A percentile compares a stretch with the other conserved stretches of the same genome.
These are phyloP conservation scores for Myiagra hebetior DNA, from an alignment of 2,113 vertebrate genomes.

Conservation along the genomic window DNA sequence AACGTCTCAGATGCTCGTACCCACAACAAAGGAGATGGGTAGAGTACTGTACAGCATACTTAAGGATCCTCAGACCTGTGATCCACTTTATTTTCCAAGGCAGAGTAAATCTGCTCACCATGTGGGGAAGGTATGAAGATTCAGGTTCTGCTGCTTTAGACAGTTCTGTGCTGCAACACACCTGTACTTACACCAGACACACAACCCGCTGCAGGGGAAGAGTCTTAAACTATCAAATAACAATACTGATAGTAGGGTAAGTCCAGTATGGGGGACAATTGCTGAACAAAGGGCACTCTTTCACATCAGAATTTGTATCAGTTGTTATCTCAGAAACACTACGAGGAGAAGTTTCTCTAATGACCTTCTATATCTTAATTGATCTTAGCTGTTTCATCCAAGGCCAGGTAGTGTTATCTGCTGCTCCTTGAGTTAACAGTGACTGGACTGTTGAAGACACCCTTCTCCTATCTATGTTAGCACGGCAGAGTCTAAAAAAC, in stretches of 20 bases:
- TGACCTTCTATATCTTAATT: background rate
- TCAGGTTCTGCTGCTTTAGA: background rate
- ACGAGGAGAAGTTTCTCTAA: background rate
- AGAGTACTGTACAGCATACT: background rate
- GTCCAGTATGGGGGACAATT: background rate
- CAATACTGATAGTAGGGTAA: accelerated
- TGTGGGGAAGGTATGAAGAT: background rate
- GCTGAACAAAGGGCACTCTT: background rate
- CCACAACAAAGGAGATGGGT: background rate
- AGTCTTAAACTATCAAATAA: background rate
- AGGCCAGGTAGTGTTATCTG: background rate
- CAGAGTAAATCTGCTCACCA: background rate
- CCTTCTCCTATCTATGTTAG: background rate
- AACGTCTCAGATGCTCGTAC: background rate
- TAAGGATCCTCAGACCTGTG: background rate
- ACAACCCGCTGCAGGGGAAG: background rate
- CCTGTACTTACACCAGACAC: background rate
- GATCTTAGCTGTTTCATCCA: background rate
- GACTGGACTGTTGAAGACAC: background rate
- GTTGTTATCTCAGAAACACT: background rate
- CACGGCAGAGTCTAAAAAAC: background rate
- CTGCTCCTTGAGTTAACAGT: background rate
- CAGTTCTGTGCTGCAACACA: background rate
- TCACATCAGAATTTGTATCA: background rate
- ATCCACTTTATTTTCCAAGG: background rate